A percentile compares a stretch with the other conserved stretches of the same genome.
Evolutionary conservation across 1,140 invertebrate species (phyloP).

Genomic region (Hyposmocoma kahamanoa): DNA sequence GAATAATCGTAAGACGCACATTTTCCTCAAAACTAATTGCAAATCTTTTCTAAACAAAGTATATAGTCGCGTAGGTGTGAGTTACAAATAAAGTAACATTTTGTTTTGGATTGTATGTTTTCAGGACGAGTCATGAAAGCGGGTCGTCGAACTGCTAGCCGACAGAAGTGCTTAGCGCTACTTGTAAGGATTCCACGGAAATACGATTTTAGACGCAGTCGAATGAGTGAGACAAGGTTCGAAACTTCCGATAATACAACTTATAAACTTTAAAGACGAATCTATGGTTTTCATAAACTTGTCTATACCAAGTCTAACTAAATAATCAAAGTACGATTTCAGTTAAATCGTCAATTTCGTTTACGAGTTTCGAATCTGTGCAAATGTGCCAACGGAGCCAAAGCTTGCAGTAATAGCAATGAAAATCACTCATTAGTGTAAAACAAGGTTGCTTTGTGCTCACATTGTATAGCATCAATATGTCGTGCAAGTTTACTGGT

Average conservation of each 20-base stretch:
- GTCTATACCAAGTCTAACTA: conserved; percentile 13
- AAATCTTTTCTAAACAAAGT: conserved; percentile 25
- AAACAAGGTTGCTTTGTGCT: conserved; percentile 34
- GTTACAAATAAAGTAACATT: conserved; percentile 29
- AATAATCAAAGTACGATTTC: conserved; percentile 18
- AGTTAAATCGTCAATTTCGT: conserved; percentile 21
- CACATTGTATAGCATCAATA: conserved; percentile 52
- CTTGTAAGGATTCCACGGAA: conserved; percentile 72
- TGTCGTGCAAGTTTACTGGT: conserved; percentile 47
- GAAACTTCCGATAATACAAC: conserved; percentile 12
- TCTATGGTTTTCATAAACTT: conserved; percentile 12
- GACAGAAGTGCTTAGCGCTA: conserved; percentile 64
- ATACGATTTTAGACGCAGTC: conserved; percentile 65
- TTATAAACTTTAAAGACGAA: not conserved
- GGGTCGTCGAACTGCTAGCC: conserved; percentile 68
- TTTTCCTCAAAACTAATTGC: conserved; percentile 27
- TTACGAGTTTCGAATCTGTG: conserved; percentile 38
- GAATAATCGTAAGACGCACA: conserved; percentile 15
- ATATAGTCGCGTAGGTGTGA: conserved; percentile 22
- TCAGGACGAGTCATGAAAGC: conserved; percentile 51
- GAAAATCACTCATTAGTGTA: conserved; percentile 35
- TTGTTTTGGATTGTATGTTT: conserved; percentile 51
- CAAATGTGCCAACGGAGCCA: conserved; percentile 19
- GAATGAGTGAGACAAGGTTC: conserved; percentile 29
- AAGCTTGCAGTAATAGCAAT: conserved; percentile 23